Evolutionary conservation across 1,140 invertebrate species (phyloP).

Genomic region (Heliothis virescens): DNA sequence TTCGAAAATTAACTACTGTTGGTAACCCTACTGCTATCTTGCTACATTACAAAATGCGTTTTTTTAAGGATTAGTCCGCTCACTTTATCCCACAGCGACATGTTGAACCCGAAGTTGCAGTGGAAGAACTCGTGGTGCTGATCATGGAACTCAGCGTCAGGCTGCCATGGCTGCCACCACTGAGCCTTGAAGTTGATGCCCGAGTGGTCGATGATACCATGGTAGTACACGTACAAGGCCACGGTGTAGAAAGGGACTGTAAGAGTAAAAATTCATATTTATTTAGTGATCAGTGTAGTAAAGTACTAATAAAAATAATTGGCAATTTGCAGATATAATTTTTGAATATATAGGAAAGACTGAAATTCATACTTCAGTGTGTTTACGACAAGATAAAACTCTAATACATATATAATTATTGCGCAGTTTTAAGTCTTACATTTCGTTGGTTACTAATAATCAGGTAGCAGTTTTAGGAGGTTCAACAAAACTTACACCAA

Average conservation of each 20-base stretch:
- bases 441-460: no score
- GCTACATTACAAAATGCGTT: no score
- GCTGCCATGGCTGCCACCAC: constrained; percentile 93
- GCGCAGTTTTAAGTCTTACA: no score
- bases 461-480: neutral
- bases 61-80: constrained; percentile 30
- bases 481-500: constrained; percentile 87
- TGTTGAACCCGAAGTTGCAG: constrained; percentile 92
- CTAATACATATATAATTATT: no score
- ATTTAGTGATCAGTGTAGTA: neutral
- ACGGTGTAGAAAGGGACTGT: constrained; percentile 87
- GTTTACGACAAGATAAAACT: no score
- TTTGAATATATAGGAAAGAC: no score
- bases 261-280: constrained; percentile 55
- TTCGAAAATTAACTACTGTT: no score
- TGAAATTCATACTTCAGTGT: no score
- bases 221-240: constrained; percentile 90
- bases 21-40: no score
- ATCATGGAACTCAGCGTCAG: constrained; percentile 91
- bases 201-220: constrained; percentile 92
- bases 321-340: no score
- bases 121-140: constrained; percentile 93
- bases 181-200: constrained; percentile 90
- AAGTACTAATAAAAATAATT: neutral
- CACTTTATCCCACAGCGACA: constrained; percentile 89